Evolutionary conservation across 2,113 vertebrate species (phyloP).

Genomic region (Antechinus stuartii): DNA sequence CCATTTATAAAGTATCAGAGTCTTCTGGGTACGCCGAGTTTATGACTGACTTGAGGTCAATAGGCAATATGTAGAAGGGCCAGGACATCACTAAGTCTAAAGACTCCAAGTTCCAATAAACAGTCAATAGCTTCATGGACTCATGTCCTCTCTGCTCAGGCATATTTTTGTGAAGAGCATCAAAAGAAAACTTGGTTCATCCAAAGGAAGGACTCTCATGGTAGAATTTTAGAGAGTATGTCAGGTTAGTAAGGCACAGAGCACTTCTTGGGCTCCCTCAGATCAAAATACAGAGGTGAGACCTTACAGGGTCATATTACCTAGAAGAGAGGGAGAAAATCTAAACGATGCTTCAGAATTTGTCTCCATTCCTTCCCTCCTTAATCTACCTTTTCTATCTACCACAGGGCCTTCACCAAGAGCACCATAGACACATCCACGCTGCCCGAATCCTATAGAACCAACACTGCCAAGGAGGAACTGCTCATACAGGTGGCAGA

Average conservation of each 20-base stretch:
- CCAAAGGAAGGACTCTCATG: background rate
- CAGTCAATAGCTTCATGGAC: background rate
- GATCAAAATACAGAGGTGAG: background rate
- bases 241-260: background rate
- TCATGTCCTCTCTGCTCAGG: background rate
- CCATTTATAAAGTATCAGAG: background rate
- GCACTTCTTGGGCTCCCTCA: background rate
- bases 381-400: background rate
- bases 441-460: conserved; percentile 86
- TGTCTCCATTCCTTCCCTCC: background rate
- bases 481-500: conserved; percentile 85
- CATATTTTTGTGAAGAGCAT: background rate
- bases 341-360: background rate
- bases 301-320: background rate
- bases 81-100: background rate
- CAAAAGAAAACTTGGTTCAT: background rate
- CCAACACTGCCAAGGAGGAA: conserved; percentile 85
- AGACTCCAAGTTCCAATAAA: background rate
- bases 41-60: background rate
- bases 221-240: background rate
- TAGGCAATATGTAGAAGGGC: background rate
- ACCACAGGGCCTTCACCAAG: conserved; percentile 71
- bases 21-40: background rate
- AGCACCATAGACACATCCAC: conserved; percentile 72
- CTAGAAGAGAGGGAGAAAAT: background rate